These are phyloP conservation scores for Cirrhinus molitorella DNA, from an alignment of 2,797 vertebrate species.

Conservation along the genomic window DNA sequence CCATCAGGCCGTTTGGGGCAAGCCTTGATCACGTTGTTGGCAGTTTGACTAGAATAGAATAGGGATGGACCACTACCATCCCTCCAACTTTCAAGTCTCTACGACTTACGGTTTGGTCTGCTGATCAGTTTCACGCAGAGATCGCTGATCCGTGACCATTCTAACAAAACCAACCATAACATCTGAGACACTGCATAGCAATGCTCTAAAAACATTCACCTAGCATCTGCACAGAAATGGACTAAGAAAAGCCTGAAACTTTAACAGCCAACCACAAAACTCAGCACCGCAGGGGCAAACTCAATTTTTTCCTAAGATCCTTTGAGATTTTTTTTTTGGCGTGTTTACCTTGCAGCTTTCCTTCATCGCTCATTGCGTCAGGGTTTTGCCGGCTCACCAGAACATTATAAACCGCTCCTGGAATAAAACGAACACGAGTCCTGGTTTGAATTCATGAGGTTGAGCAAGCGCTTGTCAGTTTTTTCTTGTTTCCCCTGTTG, in stretches of 20 bases:
- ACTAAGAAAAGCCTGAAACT: neutral
- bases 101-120: too few relatives aligned
- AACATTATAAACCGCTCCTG: neutral
- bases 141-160: too few relatives aligned
- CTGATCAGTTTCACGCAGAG: too few relatives aligned
- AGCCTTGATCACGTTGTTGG: too few relatives aligned
- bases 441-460: neutral
- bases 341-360: neutral
- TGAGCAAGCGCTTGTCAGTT: neutral
- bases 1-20: too few relatives aligned
- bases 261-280: neutral
- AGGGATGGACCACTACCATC: too few relatives aligned
- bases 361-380: neutral
- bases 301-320: neutral
- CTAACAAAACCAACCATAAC: too few relatives aligned
- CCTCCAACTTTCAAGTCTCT: too few relatives aligned
- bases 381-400: neutral
- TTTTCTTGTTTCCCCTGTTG: neutral
- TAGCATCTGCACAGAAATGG: neutral
- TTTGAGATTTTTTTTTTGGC: neutral
- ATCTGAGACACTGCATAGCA: neutral
- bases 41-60: too few relatives aligned
- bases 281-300: neutral
- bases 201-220: neutral
- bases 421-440: neutral